Evolutionary conservation across 2,797 vertebrate species (phyloP).

Genomic region (Gymnopithys bicolor): DNA sequence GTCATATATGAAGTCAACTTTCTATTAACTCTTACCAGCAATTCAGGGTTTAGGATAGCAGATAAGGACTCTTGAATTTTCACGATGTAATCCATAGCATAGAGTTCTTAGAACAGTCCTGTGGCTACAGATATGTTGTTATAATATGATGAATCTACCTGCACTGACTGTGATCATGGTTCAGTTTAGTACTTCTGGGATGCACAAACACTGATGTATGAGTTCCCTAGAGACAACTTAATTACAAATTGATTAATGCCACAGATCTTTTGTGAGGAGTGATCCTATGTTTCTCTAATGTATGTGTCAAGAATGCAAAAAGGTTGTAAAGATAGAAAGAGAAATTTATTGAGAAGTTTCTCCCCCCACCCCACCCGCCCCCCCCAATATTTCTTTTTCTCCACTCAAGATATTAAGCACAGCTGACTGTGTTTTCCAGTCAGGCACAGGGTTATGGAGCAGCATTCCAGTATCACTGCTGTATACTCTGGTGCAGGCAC

Average conservation of each 20-base stretch:
- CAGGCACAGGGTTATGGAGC: background rate
- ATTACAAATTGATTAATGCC: background rate
- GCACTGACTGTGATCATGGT: background rate
- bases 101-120: background rate
- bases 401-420: fast-evolving
- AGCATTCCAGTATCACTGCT: background rate
- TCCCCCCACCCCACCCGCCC: too few relatives aligned
- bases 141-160: background rate
- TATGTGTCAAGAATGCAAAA: background rate
- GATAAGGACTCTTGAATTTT: background rate
- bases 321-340: background rate
- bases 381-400: fast-evolving
- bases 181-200: background rate
- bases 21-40: background rate
- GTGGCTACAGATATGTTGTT: background rate
- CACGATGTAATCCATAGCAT: background rate
- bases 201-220: too few relatives aligned
- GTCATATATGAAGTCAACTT: fast-evolving
- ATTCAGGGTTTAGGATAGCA: background rate
- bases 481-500: background rate
- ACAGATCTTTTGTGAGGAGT: background rate
- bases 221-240: background rate
- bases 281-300: background rate
- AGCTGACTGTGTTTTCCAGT: background rate
- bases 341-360: background rate